Base-by-base conservation (phyloP, 1,140 invertebrate genomes). In the Tetramorium parvispinum region DNA sequence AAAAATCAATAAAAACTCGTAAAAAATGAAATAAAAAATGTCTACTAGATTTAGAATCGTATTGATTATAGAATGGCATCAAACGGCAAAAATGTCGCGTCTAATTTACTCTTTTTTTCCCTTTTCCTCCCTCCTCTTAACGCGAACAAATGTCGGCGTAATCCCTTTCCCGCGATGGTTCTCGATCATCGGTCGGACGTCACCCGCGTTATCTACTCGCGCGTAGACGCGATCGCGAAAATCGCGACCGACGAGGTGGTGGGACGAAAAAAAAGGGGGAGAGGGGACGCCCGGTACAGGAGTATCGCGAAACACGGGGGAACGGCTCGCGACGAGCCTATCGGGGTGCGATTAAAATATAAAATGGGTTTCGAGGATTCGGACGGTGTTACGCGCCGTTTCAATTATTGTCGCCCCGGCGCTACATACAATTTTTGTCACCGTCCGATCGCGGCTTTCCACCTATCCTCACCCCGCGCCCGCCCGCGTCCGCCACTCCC, bases 311-410 rank as follows among this genome's bases (percentile, higher is more conserved):
- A 78, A 85, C 82, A 85, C 43, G 55, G 59, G 51, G 85, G 57
- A 81, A 63, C 71, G 83, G 85, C 88, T 93, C 92, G 78, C 85
- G 85, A 85, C 86, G 89, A 92, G 89, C 91, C 91, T 93, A 94
- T 94, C 91, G 92, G 93, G 91, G 92, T 86, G 90, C 93, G 93
- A 94, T 94, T 94, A 94, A 94, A 94, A 94, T 94, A 94, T 94
- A 94, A 94, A 94, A 94, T 92, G 93, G 90, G 93, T 94, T 94
- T 93, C 92, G 93, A 94, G 93, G 93, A 94, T 93, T 94, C 93
- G 92, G 87, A 93, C 90, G 92, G 93, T 94, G 94, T 94, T 94
- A 94, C 93, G 93, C 92, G 93, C 92, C 92, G 93, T 94, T 94
- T 94, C 94, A 94, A 94, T 94, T 94, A 94, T 93, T 93, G 92